Evolutionary conservation across 2,113 vertebrate genomes (phyloP), one percentile per base, ranked within the genome.

Genomic region (Diadophis punctatus): DNA sequence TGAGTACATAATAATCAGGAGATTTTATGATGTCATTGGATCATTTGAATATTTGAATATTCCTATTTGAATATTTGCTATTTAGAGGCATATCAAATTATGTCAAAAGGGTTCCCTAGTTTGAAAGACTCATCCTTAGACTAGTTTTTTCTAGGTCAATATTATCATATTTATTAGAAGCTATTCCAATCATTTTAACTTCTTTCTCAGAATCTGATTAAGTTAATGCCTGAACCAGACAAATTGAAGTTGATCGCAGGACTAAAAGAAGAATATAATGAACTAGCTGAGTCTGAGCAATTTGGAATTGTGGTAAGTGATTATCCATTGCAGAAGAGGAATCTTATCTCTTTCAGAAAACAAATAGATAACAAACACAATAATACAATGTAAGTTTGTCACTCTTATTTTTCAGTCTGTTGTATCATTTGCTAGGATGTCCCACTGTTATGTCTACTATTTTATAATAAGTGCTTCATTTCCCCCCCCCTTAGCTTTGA

Each of bases 241-340:
- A 97, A 98, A 95, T 87, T 98, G 90, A 96, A 80, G 30, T 93
- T 97, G 92, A 96, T 99, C 85, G 97, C 94, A 3, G 98, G 98
- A 52, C 95, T 98, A 96, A 98, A 98, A 93, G 97, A 98, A 1
- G 98, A 98, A 74, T 99, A 99, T 27, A 97, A 98, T 8, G 98
- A 98, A 80, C 94, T 99, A 92, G 98, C 98, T 0, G 98, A 98
- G 94, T 95, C 98, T 0, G 99, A 99, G 93, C 98, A 98, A 95
- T 99, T 98, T 93, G 98, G 97, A n/a, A 98, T 98, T 11, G 98
- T 98, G 98, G 97, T 98, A 95, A 98, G 98, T 93, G 87, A 46
- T 48, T 92, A 27, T 43, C 74, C 20, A 51, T 46, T 51, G 23
- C 43, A 18, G 0, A 53, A 8, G 58, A 30, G 4, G 27, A 4